Evolutionary conservation across 2,797 vertebrate species (phyloP).

Genomic region (Petrocephalus schoutedeni): DNA sequence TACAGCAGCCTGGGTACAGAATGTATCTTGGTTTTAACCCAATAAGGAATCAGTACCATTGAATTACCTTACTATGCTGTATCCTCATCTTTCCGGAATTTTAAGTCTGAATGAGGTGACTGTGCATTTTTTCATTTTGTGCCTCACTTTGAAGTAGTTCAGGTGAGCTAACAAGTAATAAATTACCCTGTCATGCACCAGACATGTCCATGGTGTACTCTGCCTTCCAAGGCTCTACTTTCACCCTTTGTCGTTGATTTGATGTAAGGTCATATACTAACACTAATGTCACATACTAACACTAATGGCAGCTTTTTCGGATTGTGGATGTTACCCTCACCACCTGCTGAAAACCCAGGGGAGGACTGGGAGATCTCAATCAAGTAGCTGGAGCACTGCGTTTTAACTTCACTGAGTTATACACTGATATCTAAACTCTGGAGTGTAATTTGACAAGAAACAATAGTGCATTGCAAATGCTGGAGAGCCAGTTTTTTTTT

Average conservation of each 20-base stretch:
- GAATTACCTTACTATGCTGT: neutral
- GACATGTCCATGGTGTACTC: neutral
- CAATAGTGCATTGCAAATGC: neutral
- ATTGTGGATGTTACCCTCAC: neutral
- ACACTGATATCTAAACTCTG: neutral
- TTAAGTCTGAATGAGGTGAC: neutral
- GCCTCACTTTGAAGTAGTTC: neutral
- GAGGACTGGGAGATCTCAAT: neutral
- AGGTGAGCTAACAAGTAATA: neutral
- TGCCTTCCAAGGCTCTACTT: neutral
- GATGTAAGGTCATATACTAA: neutral
- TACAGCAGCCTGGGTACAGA: neutral
- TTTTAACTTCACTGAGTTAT: neutral
- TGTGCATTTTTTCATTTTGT: neutral
- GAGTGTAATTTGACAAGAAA: neutral
- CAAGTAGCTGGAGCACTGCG: neutral
- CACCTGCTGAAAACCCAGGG: neutral
- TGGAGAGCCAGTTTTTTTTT: neutral
- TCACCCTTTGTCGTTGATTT: neutral
- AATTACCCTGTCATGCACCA: neutral
- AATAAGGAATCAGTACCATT: neutral
- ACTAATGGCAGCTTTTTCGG: neutral
- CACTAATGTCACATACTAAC: neutral
- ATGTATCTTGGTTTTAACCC: too few relatives aligned
- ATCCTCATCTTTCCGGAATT: neutral